These are phyloP conservation scores for Lycopodina hypogea DNA, from an alignment of 37 sponge, comb jelly and placozoan genomes.

Conservation along the genomic window DNA sequence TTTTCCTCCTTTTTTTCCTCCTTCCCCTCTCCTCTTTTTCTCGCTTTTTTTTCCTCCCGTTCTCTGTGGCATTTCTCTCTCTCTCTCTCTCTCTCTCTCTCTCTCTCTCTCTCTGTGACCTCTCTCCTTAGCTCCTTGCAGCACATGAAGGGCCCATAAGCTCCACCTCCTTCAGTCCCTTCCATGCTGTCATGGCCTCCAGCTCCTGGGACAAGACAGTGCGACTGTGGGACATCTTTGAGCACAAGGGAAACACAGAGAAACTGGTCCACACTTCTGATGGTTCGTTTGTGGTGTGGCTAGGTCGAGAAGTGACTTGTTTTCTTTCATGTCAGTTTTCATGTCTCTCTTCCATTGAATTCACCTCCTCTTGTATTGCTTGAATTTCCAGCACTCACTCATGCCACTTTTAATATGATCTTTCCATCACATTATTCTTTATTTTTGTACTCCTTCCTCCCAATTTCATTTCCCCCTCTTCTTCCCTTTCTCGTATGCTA, in stretches of 20 bases:
- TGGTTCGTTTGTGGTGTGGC: conserved; percentile 24
- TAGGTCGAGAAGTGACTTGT: not conserved
- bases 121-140: conserved; percentile 57
- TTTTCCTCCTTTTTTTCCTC: not conserved
- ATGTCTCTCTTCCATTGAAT: not conserved
- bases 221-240: conserved; percentile 89
- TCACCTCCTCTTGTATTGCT: not conserved
- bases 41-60: not conserved
- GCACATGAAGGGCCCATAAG: conserved; percentile 93
- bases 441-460: not conserved
- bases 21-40: not conserved
- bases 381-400: not conserved
- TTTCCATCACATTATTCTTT: not conserved
- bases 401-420: not conserved
- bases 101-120: not conserved
- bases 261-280: conserved; percentile 65
- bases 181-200: conserved; percentile 61
- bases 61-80: too few relatives aligned
- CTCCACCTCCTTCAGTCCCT: conserved; percentile 64
- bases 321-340: not conserved
- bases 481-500: conserved; percentile 1
- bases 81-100: not conserved
- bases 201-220: conserved; percentile 96
- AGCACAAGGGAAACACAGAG: conserved; percentile 74
- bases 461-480: not conserved